Base-by-base conservation (phyloP, 2,113 vertebrate genomes). In the Erythrolamprus reginae region DNA sequence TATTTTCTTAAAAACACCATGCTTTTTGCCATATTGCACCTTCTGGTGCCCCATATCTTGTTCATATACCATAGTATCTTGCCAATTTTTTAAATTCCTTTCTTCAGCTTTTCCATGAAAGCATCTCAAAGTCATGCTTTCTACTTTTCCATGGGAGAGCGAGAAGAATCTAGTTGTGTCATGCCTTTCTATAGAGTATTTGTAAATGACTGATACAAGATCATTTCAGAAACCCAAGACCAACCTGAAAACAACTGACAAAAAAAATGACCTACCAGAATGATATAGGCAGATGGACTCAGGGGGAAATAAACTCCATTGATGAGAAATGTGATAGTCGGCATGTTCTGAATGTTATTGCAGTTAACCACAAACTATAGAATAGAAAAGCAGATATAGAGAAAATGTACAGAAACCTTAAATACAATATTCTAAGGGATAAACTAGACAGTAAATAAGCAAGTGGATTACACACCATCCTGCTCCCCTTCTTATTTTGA, bases 271-370 rank as follows among this genome's bases (percentile, higher is more conserved):
- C 88, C 52, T 93, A 96, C 96, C 94, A 86, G 85, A 13, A 5
- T 65, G 83, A 96, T 53, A 58, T 96, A 97, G 91, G 93, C 94
- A 91, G 95, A 96, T 9, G 96, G 96, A 87, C 90, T 91, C 61
- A 97, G 94, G 48, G 95, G 93, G 84, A 97, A 92, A 52, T 87
- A 19, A 28, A 83, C 48, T 24, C 95, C 96, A 4, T 83, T 95
- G 91, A 97, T 95, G 47, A 89, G 89, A 87, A 97, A 97, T 92
- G 15, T 92, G 84, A 97, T 51, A 55, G 96, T 96, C 10, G 97
- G 96, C 87, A 97, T 55, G 94, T 88, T 96, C 84, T 89, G 88
- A 23, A 94, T 10, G 89, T 92, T 86, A 92, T 90, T 91, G 87
- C 96, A 97, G 93, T 93, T 92, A 86, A 97, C 96, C 23, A 87